A percentile compares a stretch with the other conserved stretches of the same genome.
Evolutionary conservation across 2,113 vertebrate genomes (phyloP).

Genomic region (Gorsachius goisagi): DNA sequence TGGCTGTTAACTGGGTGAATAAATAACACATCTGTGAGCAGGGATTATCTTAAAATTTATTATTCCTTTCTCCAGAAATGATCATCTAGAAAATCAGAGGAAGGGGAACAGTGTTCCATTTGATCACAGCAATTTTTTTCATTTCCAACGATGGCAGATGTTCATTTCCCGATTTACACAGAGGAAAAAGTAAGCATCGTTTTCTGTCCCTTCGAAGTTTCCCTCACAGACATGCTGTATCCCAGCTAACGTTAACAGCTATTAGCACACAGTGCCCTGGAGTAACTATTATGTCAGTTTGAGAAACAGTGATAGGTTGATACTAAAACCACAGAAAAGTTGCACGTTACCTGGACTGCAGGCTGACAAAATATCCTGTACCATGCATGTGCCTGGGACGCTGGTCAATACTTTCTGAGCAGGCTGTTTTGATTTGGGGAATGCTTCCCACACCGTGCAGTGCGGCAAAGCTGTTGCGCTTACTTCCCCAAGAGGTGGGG

Average conservation of each 20-base stretch:
- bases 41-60: slow-evolving; percentile 48
- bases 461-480: fast-evolving
- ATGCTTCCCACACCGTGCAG: fast-evolving
- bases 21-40: slow-evolving; percentile 64
- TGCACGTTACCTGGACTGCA: not conserved
- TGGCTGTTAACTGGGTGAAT: slow-evolving; percentile 66
- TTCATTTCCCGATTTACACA: not conserved
- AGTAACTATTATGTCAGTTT: not conserved
- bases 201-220: not conserved
- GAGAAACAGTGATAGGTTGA: not conserved
- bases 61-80: not conserved
- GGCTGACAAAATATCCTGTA: not conserved
- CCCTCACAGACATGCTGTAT: not conserved
- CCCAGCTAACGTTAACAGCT: not conserved
- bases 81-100: not conserved
- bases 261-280: not conserved
- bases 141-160: not conserved
- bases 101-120: not conserved
- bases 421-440: not conserved
- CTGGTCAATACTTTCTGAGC: not conserved
- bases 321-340: not conserved
- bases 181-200: not conserved
- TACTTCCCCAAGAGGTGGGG: not conserved
- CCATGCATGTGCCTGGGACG: fast-evolving
- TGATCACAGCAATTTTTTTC: not conserved